Evolutionary conservation across 2,113 vertebrate species (phyloP).

Genomic region (Danio rerio): GRCz12tu NC_133192.1:31344001-31344500

Average conservation of each 20-base stretch:
- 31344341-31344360: conserved; percentile 30
- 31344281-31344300: conserved; percentile 36
- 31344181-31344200: conserved; percentile 39
- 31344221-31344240: conserved; percentile 53
- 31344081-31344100: conserved; percentile 27
- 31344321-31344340: conserved; percentile 7
- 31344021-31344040: conserved; percentile 22
- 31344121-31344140: conserved; percentile 50
- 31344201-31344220: conserved; percentile 53
- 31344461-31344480: conserved; percentile 42
- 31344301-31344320: conserved; percentile 40
- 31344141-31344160: conserved; percentile 16
- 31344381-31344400: not conserved
- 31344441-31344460: not conserved
- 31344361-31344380: conserved; percentile 11
- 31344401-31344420: not conserved
- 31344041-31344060: conserved; percentile 32
- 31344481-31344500: conserved; percentile 58
- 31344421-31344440: conserved; percentile 3
- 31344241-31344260: conserved; percentile 38
- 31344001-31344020: conserved; percentile 14
- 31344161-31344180: conserved; percentile 25
- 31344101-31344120: conserved; percentile 36
- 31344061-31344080: conserved; percentile 53
- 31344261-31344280: conserved; percentile 35